Percentiles rank a stretch among this genome's conserved stretches.
phyloP scores from a whole-genome alignment of 2,888 invertebrate genomes.

The Caenorhabditis sinica region DNA sequence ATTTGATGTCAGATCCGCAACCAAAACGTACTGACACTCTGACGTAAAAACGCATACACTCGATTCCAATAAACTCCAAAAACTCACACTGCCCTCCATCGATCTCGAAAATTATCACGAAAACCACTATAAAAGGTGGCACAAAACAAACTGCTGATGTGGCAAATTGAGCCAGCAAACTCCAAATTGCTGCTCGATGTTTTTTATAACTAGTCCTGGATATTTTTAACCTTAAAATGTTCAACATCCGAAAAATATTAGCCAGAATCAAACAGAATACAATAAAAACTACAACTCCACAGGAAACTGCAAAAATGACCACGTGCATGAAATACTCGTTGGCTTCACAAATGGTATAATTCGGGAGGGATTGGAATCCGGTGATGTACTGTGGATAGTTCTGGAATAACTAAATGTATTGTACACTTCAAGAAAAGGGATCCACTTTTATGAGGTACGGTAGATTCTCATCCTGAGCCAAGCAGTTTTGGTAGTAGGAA shows the following conservation, averaged over 20 bases:
- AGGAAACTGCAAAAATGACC: not conserved
- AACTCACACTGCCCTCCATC: too few species aligned
- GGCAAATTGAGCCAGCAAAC: slow-evolving; percentile 15
- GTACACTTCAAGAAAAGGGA: not conserved
- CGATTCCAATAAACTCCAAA: too few species aligned
- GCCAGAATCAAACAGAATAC: not conserved
- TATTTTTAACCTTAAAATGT: too few species aligned
- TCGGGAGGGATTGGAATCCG: slow-evolving; percentile 1
- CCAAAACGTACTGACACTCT: too few species aligned
- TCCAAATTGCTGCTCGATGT: slow-evolving; percentile 9
- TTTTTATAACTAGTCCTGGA: too few species aligned
- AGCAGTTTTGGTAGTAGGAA: too few species aligned
- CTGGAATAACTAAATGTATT: not conserved
- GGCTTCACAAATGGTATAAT: slow-evolving; percentile 34
- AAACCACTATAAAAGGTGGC: slow-evolving; percentile 4
- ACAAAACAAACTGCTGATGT: slow-evolving; percentile 11
- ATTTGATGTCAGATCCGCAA: too few species aligned
- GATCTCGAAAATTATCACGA: too few species aligned
- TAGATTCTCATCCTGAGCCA: too few species aligned
- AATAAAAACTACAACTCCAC: not conserved
- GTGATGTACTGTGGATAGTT: not conserved
- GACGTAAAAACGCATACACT: too few species aligned
- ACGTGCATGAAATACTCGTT: not conserved
- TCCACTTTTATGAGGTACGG: not conserved
- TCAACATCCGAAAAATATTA: not conserved